These are phyloP conservation scores for Sialia sialis DNA, from an alignment of 2,113 vertebrate species.

Conservation along the genomic window DNA sequence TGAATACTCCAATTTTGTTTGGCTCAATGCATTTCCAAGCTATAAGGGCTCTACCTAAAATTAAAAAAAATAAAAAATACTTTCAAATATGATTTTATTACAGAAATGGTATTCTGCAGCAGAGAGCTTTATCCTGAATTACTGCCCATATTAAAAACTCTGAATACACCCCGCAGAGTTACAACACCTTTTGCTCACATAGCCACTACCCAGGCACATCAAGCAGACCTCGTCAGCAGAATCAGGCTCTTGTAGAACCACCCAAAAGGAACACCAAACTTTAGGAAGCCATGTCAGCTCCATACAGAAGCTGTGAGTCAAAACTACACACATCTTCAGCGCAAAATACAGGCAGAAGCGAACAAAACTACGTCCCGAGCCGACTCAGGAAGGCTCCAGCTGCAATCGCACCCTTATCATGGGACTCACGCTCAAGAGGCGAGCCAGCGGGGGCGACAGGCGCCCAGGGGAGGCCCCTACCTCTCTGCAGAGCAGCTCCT, in stretches of 20 bases:
- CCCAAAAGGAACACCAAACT: neutral
- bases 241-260: neutral
- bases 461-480: neutral
- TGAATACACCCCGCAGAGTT: neutral
- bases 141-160: neutral
- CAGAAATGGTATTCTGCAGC: neutral
- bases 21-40: neutral
- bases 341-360: rapidly evolving
- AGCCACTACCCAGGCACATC: neutral
- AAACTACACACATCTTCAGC: neutral
- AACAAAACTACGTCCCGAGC: neutral
- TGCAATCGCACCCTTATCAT: neutral
- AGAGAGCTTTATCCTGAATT: neutral
- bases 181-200: neutral
- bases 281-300: neutral
- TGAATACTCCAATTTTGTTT: neutral
- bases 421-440: neutral
- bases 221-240: neutral
- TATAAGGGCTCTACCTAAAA: neutral
- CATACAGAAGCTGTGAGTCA: neutral
- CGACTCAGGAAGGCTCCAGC: neutral
- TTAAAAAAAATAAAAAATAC: neutral
- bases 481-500: neutral
- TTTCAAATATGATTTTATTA: neutral
- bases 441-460: neutral